Evolutionary conservation across 1,140 invertebrate species (phyloP), one percentile per base, ranked within the genome.

Genomic region (Dolichoris vasculosae): DNA sequence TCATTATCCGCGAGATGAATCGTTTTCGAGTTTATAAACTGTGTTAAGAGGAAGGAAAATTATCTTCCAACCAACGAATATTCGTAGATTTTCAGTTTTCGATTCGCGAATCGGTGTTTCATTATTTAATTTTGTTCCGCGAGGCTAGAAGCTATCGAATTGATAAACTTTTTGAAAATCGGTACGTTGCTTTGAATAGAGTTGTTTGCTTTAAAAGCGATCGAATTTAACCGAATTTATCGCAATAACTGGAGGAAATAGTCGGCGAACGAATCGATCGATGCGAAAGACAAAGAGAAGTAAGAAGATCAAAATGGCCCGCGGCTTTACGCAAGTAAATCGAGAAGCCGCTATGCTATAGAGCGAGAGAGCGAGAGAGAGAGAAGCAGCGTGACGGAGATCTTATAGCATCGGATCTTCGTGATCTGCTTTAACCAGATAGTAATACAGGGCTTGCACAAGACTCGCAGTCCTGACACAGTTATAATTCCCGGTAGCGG

Each of bases 381-480:
- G 32, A 32, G 67, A 17, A 15, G 11, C 32, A 32, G 48, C 32
- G 75, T 0, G 20, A 13, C 17, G 23, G 78, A 32, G 17, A 82
- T 86, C 87, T 89, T 88, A 89, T 89, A 88, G 88, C 87, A 91
- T 89, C 87, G 88, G 89, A 90, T 90, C 87, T 86, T 88, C 86
- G 87, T 88, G 89, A 90, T 91, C 88, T 88, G 82, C 82, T 87
- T 83, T 85, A 86, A 83, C 76, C 84, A 85, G 32, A 78, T n/a
- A 67, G 59, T 48, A 32, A 48, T 67, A 4, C 43, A 67, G 64
- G 64, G 77, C 83, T 88, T 91, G 88, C 89, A 90, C 90, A 91
- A 86, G 81, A 84, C 85, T 79, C 87, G 86, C 87, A 83, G 89
- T 91, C 88, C 90, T 91, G 90, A 90, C 89, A 90, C 90, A 90